Evolutionary conservation across 2,113 vertebrate species (phyloP).

Genomic region (Caranx ignobilis): DNA sequence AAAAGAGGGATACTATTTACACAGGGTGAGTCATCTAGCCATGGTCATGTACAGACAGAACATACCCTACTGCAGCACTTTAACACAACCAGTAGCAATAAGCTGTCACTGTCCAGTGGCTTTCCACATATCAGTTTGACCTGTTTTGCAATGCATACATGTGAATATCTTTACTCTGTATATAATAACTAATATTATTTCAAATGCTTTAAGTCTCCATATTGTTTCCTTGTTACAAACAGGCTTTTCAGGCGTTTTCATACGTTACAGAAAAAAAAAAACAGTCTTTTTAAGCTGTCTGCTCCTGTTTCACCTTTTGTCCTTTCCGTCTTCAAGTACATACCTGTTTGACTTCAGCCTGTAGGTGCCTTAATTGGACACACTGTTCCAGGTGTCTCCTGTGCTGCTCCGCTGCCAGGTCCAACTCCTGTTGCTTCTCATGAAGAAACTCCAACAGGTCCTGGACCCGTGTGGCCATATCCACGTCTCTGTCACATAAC

Average conservation of each 20-base stretch:
- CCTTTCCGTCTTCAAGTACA: neutral
- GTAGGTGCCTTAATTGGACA: slow-evolving; percentile 95
- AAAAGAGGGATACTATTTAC: slow-evolving; percentile 35
- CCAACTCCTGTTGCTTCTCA: slow-evolving; percentile 98
- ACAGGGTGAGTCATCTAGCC: slow-evolving; percentile 64
- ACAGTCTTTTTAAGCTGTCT: neutral
- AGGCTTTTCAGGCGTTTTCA: too few relatives aligned
- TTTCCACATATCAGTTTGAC: slow-evolving; percentile 24
- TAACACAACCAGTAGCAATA: slow-evolving; percentile 13
- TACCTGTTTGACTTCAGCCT: slow-evolving; percentile 98
- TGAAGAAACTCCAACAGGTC: slow-evolving; percentile 97
- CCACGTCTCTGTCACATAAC: slow-evolving; percentile 94
- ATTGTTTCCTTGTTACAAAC: neutral
- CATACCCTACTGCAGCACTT: slow-evolving; percentile 1
- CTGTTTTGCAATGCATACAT: neutral
- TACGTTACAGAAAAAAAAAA: neutral
- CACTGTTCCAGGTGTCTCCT: slow-evolving; percentile 97
- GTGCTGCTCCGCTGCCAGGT: slow-evolving; percentile 93
- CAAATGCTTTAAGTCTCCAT: neutral
- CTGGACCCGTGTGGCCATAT: slow-evolving; percentile 97
- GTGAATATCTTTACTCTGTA: neutral
- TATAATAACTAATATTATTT: neutral
- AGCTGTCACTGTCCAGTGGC: neutral
- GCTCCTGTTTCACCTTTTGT: neutral
- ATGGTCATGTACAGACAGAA: slow-evolving; percentile 67